Conservation (phyloP, 2,888 invertebrate genomes). For the Drosophila anceps region DNA sequence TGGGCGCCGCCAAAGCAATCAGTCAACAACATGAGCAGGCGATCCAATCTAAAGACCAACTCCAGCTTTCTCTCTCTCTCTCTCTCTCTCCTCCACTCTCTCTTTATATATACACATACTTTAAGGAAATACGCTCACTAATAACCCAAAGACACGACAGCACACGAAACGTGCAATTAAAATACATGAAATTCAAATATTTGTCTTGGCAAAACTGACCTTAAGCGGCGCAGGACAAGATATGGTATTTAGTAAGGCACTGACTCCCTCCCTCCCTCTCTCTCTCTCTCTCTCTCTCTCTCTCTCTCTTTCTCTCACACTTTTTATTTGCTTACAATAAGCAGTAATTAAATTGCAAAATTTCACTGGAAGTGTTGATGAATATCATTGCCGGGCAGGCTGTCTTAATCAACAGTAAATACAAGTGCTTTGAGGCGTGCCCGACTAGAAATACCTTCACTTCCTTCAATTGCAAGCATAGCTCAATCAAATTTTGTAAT, state of each 20-base stretch:
- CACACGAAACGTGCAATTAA: conserved; percentile 24
- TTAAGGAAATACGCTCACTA: conserved; percentile 40
- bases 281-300: not conserved
- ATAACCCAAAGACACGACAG: conserved; percentile 48
- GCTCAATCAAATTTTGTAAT: not conserved
- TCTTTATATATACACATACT: not conserved
- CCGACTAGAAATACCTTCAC: not conserved
- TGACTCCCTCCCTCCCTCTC: not conserved
- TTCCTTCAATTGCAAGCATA: not conserved
- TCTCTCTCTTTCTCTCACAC: not conserved
- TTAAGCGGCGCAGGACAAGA: not conserved
- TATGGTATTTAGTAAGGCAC: conserved; percentile 1
- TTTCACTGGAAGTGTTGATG: not conserved
- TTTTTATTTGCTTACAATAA: conserved; percentile 2
- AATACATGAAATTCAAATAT: conserved; percentile 32
- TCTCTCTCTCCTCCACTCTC: not conserved
- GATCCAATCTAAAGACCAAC: conserved; percentile 33
- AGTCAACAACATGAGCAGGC: conserved; percentile 64
- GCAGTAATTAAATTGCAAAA: conserved; percentile 12
- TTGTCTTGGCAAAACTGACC: conserved; percentile 16
- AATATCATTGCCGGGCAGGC: conserved; percentile 1
- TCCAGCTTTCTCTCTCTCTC: not conserved
- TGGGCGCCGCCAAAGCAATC: conserved; percentile 73
- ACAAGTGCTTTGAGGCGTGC: not conserved
- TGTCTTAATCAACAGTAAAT: not conserved